Conservation (phyloP, 1,140 invertebrate genomes). For the Trichonephila inaurata region DNA sequence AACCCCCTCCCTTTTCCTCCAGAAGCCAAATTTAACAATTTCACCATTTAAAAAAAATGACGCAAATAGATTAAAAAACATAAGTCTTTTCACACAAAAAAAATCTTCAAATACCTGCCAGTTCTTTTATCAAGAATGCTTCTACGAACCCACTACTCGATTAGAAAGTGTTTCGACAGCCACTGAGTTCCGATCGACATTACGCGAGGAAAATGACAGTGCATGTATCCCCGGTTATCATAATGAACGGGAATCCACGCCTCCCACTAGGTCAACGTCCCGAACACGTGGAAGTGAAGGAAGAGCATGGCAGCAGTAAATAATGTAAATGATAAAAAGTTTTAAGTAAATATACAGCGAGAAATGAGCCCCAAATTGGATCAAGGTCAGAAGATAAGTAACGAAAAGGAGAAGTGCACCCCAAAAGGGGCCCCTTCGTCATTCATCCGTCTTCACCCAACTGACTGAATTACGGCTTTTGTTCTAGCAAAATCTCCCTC, state of each 20-base stretch:
- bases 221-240: background rate
- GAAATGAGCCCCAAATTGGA: constrained; percentile 29
- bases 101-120: background rate
- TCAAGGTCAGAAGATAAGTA: constrained; percentile 55
- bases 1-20: no score
- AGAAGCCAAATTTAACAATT: no score
- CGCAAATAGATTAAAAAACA: no score
- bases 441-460: constrained; percentile 24
- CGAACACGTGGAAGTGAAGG: background rate
- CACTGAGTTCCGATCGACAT: background rate
- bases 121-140: background rate
- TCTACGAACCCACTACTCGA: background rate
- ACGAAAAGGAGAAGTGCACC: constrained; percentile 41
- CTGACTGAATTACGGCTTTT: constrained; percentile 56
- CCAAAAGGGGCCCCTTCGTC: constrained; percentile 48
- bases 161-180: background rate
- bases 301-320: constrained; percentile 41
- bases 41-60: no score
- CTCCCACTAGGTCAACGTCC: constrained; percentile 64
- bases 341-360: constrained; percentile 38
- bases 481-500: constrained; percentile 8
- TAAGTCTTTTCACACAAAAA: background rate
- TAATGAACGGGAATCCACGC: constrained; percentile 39
- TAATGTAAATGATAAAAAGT: constrained; percentile 71
- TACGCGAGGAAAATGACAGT: background rate